A percentile compares a stretch with the other conserved stretches of the same genome.
Conservation (phyloP, 2,888 invertebrate genomes). For the Diachrysia chrysitis region DNA sequence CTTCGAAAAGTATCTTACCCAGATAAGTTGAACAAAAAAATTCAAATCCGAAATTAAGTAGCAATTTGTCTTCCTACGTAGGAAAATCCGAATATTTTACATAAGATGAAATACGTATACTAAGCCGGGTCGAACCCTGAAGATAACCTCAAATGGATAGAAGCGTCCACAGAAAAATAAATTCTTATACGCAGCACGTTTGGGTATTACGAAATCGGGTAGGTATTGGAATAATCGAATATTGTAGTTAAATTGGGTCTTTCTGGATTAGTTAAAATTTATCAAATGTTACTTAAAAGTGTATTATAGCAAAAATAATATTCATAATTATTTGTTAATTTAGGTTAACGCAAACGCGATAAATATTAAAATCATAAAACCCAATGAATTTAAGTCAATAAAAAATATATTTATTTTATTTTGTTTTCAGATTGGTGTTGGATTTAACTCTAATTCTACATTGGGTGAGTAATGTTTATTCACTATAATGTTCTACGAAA, state of each 20-base stretch:
- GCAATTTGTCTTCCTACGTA: conserved; percentile 53
- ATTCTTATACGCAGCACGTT: conserved; percentile 34
- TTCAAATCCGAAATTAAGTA: conserved; percentile 50
- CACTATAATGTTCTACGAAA: not conserved
- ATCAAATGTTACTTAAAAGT: too few species aligned
- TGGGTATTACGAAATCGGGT: conserved; percentile 24
- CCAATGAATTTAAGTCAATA: too few species aligned
- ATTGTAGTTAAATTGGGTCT: not conserved
- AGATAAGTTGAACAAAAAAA: conserved; percentile 44
- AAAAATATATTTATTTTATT: too few species aligned
- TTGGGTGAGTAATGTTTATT: not conserved
- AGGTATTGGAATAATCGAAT: conserved; percentile 7
- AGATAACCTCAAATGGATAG: conserved; percentile 39
- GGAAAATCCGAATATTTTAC: conserved; percentile 52
- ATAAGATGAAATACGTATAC: conserved; percentile 49
- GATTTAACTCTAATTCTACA: not conserved
- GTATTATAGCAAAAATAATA: too few species aligned
- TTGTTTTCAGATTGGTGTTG: conserved; percentile 5
- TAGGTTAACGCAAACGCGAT: too few species aligned
- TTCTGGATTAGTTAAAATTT: not conserved
- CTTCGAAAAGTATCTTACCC: conserved; percentile 8
- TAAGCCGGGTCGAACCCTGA: conserved; percentile 38
- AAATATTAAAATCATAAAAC: too few species aligned
- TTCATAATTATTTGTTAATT: too few species aligned
- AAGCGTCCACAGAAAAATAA: conserved; percentile 42